phyloP scores from a whole-genome alignment of 2,797 vertebrate species.

The Leptoclinus maculatus region DNA sequence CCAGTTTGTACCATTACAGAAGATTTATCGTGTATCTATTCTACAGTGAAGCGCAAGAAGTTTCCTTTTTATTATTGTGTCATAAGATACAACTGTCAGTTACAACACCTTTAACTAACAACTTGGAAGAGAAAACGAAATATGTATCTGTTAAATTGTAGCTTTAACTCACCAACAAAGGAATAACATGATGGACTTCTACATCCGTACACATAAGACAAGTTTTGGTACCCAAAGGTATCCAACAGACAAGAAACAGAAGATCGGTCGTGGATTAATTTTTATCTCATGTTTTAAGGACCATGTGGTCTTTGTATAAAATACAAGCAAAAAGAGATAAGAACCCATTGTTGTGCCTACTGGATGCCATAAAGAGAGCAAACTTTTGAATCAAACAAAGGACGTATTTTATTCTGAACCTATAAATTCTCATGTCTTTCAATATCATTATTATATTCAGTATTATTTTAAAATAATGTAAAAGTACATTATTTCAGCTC shows the following conservation, averaged over 20 bases:
- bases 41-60: not conserved
- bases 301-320: not conserved
- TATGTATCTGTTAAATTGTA: not conserved
- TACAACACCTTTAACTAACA: not conserved
- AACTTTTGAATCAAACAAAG: not conserved
- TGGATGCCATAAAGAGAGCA: not conserved
- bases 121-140: not conserved
- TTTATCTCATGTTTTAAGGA: not conserved
- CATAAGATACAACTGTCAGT: not conserved
- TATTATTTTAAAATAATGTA: not conserved
- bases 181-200: not conserved
- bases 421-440: not conserved
- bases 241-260: slow-evolving; percentile 2
- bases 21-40: not conserved
- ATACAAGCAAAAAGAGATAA: not conserved
- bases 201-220: too few relatives aligned
- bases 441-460: too few relatives aligned
- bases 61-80: not conserved
- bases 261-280: not conserved
- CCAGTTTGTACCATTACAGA: not conserved
- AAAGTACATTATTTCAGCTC: not conserved
- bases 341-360: not conserved
- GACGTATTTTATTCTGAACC: not conserved
- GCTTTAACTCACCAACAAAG: not conserved
- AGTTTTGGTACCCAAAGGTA: not conserved